phyloP scores from a whole-genome alignment of 1,140 invertebrate genomes.

The Trichoplusia ni region DNA sequence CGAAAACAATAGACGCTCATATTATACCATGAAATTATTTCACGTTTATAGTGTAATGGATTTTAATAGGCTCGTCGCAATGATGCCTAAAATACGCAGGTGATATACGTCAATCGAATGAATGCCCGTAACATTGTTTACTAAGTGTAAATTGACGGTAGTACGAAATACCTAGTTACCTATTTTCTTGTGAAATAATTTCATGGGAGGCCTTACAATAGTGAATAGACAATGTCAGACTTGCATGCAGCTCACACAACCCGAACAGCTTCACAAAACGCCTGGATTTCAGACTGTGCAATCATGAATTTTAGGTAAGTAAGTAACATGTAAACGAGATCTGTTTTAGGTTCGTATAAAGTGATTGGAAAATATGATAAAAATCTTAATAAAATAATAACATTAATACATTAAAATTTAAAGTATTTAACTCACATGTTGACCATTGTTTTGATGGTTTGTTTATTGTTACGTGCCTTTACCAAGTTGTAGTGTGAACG shows the following conservation, averaged over 20 bases:
- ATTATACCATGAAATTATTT: conserved; percentile 4
- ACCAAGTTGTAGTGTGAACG: conserved; percentile 32
- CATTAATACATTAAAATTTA: conserved; percentile 11
- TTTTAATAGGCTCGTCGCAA: too few species aligned
- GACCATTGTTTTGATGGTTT: conserved; percentile 49
- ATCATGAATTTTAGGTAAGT: neutral
- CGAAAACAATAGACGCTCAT: neutral
- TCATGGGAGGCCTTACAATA: neutral
- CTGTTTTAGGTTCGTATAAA: neutral
- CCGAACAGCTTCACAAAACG: neutral
- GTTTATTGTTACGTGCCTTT: conserved; percentile 50
- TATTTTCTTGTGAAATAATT: neutral
- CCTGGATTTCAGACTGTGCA: neutral
- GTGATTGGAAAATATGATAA: neutral
- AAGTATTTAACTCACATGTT: conserved; percentile 20
- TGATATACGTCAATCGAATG: neutral
- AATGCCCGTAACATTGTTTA: too few species aligned
- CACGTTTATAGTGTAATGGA: neutral
- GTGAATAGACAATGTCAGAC: neutral
- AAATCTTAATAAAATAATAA: neutral
- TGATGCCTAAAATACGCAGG: neutral
- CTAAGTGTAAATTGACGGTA: too few species aligned
- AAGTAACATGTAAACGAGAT: conserved; percentile 19
- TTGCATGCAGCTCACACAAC: neutral
- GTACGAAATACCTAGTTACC: too few species aligned